Base-by-base conservation (phyloP, 2,797 vertebrate genomes). In the Enoplosus armatus region DNA sequence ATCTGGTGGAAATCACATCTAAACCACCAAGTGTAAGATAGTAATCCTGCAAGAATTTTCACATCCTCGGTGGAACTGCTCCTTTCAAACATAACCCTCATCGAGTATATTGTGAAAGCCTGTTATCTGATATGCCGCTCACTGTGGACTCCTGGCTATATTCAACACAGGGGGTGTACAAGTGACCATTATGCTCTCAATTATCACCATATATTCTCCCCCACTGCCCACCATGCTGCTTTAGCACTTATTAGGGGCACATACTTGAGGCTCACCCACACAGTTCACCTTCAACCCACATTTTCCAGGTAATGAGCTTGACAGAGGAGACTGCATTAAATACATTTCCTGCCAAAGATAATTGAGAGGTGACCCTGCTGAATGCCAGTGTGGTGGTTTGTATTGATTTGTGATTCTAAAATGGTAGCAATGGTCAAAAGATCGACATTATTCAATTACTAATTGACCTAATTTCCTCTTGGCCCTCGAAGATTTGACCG, bases 271-370 rank as follows among this genome's bases (percentile, higher is more conserved):
- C 72, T 88, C 83, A 84, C 85, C 83, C 82, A 80, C 85, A 58
- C 79, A 47, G 61, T 86, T 87, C 86, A 83, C 79, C 75, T 77
- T 81, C 65, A 75, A 74, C 84, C 84, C 83, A 75, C 82, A 41
- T 83, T 85, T 61, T 55, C 59, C 84, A 80, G 73, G 74, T 92
- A 91, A 92, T 88, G 84, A 91, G 87, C 83, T 81, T 90, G 86
- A 93, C 61, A 9, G 68, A 75, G n/a, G 69, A 79, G 67, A 67
- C 56, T 1, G 66, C 70, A 55, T 66, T 16, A 59, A 79, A 84
- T 72, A 77, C 27, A 56, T 74, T 60, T 75, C 41, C 75, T 53
- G 64, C 9, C 51, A n/a, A 54, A 72, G 79, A 86, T 83, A 50
- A 74, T 22, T 45, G 47, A 79, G 29, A 35, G 24, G 53, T 62